A percentile compares a stretch with the other conserved stretches of the same genome.
phyloP scores from a whole-genome alignment of 2,797 vertebrate genomes.

The Sciurus carolinensis region DNA sequence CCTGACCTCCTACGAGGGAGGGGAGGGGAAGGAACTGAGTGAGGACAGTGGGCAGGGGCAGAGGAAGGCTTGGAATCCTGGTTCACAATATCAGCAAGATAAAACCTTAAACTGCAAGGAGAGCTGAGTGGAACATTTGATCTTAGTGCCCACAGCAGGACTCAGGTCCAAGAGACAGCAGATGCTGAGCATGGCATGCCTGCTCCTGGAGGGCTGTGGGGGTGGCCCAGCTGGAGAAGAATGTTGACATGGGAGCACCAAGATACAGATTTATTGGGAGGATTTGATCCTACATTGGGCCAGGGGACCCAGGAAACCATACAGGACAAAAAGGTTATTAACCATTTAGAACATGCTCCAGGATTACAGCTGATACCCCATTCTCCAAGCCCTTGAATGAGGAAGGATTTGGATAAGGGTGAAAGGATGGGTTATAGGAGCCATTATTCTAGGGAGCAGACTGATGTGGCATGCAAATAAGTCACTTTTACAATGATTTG shows the following conservation, averaged over 20 bases:
- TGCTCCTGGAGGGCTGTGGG: neutral
- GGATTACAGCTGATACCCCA: neutral
- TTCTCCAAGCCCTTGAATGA: neutral
- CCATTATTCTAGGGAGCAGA: neutral
- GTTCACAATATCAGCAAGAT: neutral
- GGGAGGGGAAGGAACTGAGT: neutral
- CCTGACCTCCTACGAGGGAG: neutral
- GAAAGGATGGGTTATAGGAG: neutral
- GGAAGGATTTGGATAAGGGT: neutral
- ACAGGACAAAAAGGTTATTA: neutral
- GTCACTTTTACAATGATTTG: neutral
- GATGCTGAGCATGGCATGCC: neutral
- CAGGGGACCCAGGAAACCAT: neutral
- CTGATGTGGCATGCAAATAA: neutral
- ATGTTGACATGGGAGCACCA: neutral
- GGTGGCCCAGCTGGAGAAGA: no score
- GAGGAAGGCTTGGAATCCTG: neutral
- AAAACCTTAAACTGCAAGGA: neutral
- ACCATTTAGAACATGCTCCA: neutral
- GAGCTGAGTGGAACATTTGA: neutral
- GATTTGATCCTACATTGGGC: neutral
- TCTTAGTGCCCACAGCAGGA: neutral
- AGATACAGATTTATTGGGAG: neutral
- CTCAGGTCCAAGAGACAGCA: neutral
- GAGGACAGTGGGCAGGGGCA: neutral